Base-by-base conservation (phyloP, 2,797 vertebrate species). In the Tragelaphus oryx region DNA sequence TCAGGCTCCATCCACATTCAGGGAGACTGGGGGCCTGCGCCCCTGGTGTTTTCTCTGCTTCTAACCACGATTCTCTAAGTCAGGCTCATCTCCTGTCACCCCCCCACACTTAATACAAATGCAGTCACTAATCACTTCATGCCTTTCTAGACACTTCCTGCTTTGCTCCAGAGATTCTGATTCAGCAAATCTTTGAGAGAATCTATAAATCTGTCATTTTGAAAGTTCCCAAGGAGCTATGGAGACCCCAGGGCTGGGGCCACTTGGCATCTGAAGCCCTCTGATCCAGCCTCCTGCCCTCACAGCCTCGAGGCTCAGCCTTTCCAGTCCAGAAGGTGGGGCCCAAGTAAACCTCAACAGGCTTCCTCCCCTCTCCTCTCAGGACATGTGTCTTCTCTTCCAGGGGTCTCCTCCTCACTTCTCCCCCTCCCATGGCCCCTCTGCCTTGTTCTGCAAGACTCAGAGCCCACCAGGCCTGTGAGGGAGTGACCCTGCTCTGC, bases 211-310 rank as follows among this genome's bases (percentile, higher is more conserved):
- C 11, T 54, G 11, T 60, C 18, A 18, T 41, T 28, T 6, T n/a
- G 10, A 83, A 83, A n/a, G 24, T 71, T n/a, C 24, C 46, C 16
- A 20, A 14, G 26, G 13, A 13, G 55, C 87, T 57, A 54, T 81
- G 41, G 71, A 60, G 41, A 79, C 22, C 37, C 50, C 4, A 6
- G 10, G 33, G 10, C 18, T 65, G 62, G 54, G 55, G 33, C 26
- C 22, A n/a, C 2, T 1, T 30, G n/a, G 20, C 55, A 33, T 37
- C 8, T 0, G 1, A 84, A 71, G 55, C 2, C n/a, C 30, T 41
- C 37, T 26, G 18, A n/a, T 48, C 20, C 28, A 37, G 48, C 18
- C 26, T 16, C 48, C 62, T n/a, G 55, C 4, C 20, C 24, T 5
- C 6, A 10, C 22, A 62, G 46, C 18, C 84, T 65, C 16, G 3